Evolutionary conservation across 2,113 vertebrate species (phyloP), one percentile per base, ranked within the genome.

Genomic region (Pica pica): DNA sequence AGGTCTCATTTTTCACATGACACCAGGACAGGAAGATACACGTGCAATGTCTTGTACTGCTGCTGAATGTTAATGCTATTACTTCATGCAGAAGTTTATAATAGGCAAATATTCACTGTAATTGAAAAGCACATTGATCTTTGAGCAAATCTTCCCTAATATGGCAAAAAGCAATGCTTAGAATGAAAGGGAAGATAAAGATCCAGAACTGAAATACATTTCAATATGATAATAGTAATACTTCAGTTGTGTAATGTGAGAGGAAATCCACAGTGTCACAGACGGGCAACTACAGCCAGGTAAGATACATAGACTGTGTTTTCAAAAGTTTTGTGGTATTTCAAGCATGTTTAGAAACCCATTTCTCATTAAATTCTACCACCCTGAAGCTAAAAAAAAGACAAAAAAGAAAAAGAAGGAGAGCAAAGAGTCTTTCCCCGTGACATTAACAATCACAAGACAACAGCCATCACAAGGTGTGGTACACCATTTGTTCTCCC

Each of bases 161-260:
- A 13, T 53, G 33, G 24, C 17, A 69, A 79, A 93, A 83, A 70
- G 7, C 18, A 46, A 2, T 69, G 42, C 13, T 71, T 73, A 31
- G 55, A 69, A 56, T 84, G 20, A 86, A 83, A 60, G n/a, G 10
- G 11, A 65, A 77, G 47, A 10, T 42, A 41, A 73, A 37, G 21
- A 70, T 81, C 47, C n/a, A 47, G 30, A 77, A 35, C 20, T 27
- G 31, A 74, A 90, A 35, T 31, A 24, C 0, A 0, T 64, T 61
- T 77, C 31, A n/a, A 1, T 70, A 74, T 75, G 41, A 28, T 73
- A 18, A 13, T 37, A 31, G 63, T 47, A 47, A 28, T 18, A 18
- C 11, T 46, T 80, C 30, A 67, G 77, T 67, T 0, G 0, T 28
- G 16, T 60, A 30, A 59, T 6, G 2, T 31, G 0, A 27, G 55